A percentile compares a stretch with the other conserved stretches of the same genome.
Evolutionary conservation across 2,888 invertebrate species (phyloP).

Genomic region (Cataglyphis albicans): DNA sequence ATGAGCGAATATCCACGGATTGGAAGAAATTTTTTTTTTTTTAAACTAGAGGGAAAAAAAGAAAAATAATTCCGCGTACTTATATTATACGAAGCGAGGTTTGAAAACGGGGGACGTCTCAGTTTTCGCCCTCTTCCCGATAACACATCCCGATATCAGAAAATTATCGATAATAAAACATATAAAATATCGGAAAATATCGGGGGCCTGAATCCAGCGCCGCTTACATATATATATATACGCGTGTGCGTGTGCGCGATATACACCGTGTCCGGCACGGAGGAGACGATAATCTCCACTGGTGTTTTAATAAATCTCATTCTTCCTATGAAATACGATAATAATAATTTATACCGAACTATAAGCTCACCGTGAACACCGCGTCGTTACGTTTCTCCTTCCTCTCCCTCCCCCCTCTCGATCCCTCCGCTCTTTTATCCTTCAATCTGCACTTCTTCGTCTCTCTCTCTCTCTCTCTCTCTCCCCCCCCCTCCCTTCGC

Average conservation of each 20-base stretch:
- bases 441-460: slow-evolving; percentile 25
- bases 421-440: slow-evolving; percentile 40
- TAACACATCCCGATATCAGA: slow-evolving; percentile 25
- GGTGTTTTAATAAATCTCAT: slow-evolving; percentile 84
- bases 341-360: slow-evolving; percentile 85
- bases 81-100: neutral
- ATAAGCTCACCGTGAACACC: slow-evolving; percentile 80
- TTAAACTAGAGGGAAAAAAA: neutral
- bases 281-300: slow-evolving; percentile 78
- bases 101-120: neutral
- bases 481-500: neutral
- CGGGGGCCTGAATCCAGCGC: slow-evolving; percentile 37
- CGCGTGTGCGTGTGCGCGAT: slow-evolving; percentile 64
- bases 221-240: neutral
- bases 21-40: too few relatives aligned
- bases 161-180: slow-evolving; percentile 46
- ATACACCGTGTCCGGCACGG: slow-evolving; percentile 78
- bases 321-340: slow-evolving; percentile 84
- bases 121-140: slow-evolving; percentile 12
- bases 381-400: slow-evolving; percentile 60
- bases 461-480: slow-evolving; percentile 47
- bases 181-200: neutral
- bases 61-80: slow-evolving; percentile 14
- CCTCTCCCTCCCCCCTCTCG: too few relatives aligned
- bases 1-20: neutral